phyloP scores from a whole-genome alignment of 2,113 vertebrate species.

The Tragelaphus strepsiceros region DNA sequence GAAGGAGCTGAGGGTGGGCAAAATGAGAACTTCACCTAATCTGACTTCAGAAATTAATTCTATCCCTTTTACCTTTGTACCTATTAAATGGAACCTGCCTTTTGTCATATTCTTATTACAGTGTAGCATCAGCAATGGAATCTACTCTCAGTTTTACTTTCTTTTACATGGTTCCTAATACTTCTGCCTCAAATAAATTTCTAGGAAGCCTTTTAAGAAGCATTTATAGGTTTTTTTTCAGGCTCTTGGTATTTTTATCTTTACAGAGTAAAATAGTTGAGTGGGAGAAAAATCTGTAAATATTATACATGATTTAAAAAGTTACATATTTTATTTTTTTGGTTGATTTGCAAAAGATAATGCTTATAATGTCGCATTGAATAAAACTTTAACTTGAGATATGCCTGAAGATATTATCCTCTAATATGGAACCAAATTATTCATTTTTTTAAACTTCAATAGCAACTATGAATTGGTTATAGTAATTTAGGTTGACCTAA shows the following conservation, averaged over 20 bases:
- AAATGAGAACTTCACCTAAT: background rate
- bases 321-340: constrained; percentile 18
- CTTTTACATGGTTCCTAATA: background rate
- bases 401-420: background rate
- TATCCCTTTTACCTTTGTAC: background rate
- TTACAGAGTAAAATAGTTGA: constrained; percentile 17
- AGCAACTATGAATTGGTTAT: background rate
- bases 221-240: background rate
- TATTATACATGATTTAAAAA: constrained; percentile 34
- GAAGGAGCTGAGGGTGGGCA: background rate
- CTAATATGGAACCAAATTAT: background rate
- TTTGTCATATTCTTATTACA: background rate
- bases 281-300: background rate
- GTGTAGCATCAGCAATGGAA: background rate
- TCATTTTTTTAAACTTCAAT: background rate
- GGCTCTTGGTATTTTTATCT: background rate
- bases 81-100: background rate
- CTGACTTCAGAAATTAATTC: background rate
- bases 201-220: constrained; percentile 20
- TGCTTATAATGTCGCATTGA: constrained; percentile 18
- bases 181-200: background rate
- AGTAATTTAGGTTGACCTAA: background rate
- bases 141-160: background rate
- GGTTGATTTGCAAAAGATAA: constrained; percentile 14
- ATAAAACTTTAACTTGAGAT: constrained; percentile 32